Evolutionary conservation across 2,113 vertebrate genomes (phyloP).

Genomic region (Tyto alba): DNA sequence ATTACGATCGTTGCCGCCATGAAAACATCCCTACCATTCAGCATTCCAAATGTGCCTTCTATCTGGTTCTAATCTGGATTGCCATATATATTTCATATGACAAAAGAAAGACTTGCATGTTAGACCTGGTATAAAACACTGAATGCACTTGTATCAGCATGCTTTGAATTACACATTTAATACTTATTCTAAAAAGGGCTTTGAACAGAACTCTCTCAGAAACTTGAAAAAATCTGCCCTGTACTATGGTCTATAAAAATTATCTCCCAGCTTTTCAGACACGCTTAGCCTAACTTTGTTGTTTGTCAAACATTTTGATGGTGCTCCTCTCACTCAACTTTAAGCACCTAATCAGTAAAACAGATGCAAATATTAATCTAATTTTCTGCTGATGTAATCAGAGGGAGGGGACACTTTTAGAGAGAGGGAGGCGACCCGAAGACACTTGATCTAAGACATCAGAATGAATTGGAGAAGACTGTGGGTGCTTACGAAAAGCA

Average conservation of each 20-base stretch:
- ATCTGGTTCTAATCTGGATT: neutral
- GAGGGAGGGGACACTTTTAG: neutral
- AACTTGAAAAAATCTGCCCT: neutral
- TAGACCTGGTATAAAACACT: neutral
- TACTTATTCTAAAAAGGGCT: neutral
- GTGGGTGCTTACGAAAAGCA: neutral
- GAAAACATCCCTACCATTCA: neutral
- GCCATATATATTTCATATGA: neutral
- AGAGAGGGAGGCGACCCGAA: neutral
- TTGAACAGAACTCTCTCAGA: neutral
- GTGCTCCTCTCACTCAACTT: neutral
- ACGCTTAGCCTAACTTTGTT: neutral
- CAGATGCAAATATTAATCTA: neutral
- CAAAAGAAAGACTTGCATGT: neutral
- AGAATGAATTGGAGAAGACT: neutral
- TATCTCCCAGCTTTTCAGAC: neutral
- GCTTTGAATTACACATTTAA: neutral
- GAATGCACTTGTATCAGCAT: neutral
- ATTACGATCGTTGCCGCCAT: accelerated
- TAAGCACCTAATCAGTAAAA: neutral
- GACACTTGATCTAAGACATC: neutral
- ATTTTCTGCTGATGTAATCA: neutral
- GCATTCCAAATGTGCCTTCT: neutral
- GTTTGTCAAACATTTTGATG: neutral
- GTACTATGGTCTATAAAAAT: neutral